Evolutionary conservation across 2,888 invertebrate genomes (phyloP).

Genomic region (Meganola albula): DNA sequence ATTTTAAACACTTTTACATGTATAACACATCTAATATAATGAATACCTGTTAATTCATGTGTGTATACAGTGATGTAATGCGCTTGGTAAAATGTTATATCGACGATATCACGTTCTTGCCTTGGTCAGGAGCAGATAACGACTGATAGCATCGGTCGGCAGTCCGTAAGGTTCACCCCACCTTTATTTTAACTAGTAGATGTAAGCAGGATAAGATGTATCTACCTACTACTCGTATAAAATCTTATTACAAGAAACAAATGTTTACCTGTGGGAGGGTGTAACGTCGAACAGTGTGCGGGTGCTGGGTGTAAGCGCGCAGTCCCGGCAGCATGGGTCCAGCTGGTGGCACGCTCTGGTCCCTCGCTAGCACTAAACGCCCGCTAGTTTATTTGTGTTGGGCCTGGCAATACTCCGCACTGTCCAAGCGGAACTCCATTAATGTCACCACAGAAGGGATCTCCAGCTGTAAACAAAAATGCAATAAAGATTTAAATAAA

Average conservation of each 20-base stretch:
- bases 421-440: conserved; percentile 99
- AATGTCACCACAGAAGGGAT: conserved; percentile 94
- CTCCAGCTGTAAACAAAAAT: conserved; percentile 83
- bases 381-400: conserved; percentile 93
- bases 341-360: conserved; percentile 43
- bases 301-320: conserved; percentile 51
- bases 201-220: too few relatives aligned
- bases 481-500: conserved; percentile 8
- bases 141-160: conserved; percentile 31
- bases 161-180: conserved; percentile 24
- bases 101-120: conserved; percentile 28
- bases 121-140: conserved; percentile 50
- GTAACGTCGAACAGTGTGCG: conserved; percentile 52
- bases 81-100: conserved; percentile 27
- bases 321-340: conserved; percentile 68
- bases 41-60: conserved; percentile 35
- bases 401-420: conserved; percentile 99
- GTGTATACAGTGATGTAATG: conserved; percentile 30
- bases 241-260: too few relatives aligned
- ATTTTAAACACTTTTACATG: conserved; percentile 38
- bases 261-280: conserved; percentile 56
- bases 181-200: conserved; percentile 33
- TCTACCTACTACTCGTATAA: too few relatives aligned
- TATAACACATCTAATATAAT: conserved; percentile 42
- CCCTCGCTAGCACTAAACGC: conserved; percentile 48